Conservation (phyloP, 2,113 vertebrate species). For the Trematocara variabile region DNA sequence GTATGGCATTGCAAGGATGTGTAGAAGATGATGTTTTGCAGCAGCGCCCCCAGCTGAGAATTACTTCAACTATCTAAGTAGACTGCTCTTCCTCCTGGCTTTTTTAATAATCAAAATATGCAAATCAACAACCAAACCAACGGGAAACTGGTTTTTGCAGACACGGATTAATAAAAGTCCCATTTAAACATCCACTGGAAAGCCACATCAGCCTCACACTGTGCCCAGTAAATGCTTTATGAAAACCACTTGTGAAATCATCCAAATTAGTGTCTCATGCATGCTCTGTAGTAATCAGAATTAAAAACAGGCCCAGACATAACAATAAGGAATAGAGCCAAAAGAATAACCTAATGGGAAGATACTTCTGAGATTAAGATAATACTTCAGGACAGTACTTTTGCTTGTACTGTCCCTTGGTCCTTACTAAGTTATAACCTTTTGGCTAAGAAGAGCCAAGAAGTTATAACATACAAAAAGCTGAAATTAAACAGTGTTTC, state of each 20-base stretch:
- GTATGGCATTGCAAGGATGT: not conserved
- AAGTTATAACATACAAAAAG: not conserved
- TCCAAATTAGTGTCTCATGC: not conserved
- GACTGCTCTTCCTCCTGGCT: not conserved
- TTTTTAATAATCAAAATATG: not conserved
- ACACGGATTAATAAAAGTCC: slow-evolving; percentile 3
- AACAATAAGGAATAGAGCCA: not conserved
- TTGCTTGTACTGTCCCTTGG: not conserved
- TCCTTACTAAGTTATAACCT: not conserved
- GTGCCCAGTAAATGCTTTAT: not conserved
- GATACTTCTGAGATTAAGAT: not conserved
- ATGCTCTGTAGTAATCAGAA: not conserved
- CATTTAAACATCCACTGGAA: not conserved
- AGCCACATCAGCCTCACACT: not conserved
- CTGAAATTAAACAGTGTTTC: not conserved
- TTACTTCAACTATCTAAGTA: slow-evolving; percentile 6
- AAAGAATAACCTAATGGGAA: not conserved
- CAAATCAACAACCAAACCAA: not conserved
- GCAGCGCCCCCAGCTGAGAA: slow-evolving; percentile 27
- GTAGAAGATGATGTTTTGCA: slow-evolving; percentile 6
- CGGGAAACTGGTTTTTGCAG: not conserved
- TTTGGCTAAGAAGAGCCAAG: not conserved
- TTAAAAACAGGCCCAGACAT: not conserved
- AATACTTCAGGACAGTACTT: not conserved
- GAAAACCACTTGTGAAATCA: not conserved